phyloP scores from a whole-genome alignment of 2,888 invertebrate species.

The Drosophila subsilvestris region DNA sequence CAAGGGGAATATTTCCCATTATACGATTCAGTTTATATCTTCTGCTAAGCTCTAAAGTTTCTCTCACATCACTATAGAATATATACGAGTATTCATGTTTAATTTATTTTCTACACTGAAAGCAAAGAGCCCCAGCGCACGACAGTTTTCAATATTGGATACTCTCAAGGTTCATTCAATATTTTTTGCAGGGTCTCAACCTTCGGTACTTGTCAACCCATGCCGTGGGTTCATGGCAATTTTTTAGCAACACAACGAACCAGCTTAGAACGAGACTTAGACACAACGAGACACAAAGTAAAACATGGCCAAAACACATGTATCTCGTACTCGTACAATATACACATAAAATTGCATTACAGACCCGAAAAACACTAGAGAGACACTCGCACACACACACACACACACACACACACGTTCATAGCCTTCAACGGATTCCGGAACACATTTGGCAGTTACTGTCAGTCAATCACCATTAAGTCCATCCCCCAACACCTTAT shows the following conservation, averaged over 20 bases:
- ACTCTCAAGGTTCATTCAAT: neutral
- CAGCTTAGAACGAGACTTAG: constrained; percentile 57
- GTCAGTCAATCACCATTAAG: constrained; percentile 80
- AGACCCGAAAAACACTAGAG: neutral
- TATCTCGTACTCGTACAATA: neutral
- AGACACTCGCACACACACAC: constrained; percentile 12
- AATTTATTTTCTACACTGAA: too few species aligned
- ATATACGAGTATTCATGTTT: too few species aligned
- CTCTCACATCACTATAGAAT: too few species aligned
- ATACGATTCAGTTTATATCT: too few species aligned
- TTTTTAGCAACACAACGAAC: constrained; percentile 23
- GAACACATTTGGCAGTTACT: constrained; percentile 71
- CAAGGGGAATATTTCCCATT: too few species aligned
- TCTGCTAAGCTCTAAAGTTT: too few species aligned
- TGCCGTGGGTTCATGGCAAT: constrained; percentile 46
- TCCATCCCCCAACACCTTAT: constrained; percentile 73
- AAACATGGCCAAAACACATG: neutral
- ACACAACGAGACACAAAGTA: constrained; percentile 38
- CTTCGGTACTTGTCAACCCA: constrained; percentile 32
- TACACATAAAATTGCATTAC: constrained; percentile 1
- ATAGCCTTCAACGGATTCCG: constrained; percentile 20
- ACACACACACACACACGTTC: constrained; percentile 26
- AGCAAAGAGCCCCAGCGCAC: too few species aligned
- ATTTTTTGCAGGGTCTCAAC: constrained; percentile 26
- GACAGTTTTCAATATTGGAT: neutral